These are phyloP conservation scores for Tinamus major DNA, from an alignment of 2,797 vertebrate genomes.

Conservation along the genomic window DNA sequence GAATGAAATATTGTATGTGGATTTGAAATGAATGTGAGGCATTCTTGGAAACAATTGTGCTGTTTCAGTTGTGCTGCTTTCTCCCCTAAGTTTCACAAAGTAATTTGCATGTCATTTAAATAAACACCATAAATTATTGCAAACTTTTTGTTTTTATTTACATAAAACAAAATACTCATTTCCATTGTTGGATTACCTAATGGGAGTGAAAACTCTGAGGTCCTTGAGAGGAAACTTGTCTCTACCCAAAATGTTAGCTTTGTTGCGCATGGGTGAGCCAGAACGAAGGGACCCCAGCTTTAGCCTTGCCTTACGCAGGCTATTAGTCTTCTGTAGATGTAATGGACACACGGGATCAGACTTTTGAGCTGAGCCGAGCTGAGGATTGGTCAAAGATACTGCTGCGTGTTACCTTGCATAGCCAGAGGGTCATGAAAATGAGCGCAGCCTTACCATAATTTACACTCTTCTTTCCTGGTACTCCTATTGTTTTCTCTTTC, in stretches of 20 bases:
- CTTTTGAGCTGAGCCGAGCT: not conserved
- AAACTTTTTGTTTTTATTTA: constrained; percentile 64
- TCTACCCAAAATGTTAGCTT: not conserved
- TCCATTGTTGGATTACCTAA: constrained; percentile 44
- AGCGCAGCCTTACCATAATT: not conserved
- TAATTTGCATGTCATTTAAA: constrained; percentile 72
- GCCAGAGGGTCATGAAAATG: not conserved
- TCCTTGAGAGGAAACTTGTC: not conserved
- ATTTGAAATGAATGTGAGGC: constrained; percentile 53
- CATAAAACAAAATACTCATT: constrained; percentile 55
- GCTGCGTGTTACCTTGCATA: not conserved
- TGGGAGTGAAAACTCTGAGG: not conserved
- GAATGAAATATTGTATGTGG: constrained; percentile 61
- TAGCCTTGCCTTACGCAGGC: not conserved
- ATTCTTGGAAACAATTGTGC: constrained; percentile 56
- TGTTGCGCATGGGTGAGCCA: rapidly evolving
- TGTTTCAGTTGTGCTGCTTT: constrained; percentile 51
- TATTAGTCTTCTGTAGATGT: not conserved
- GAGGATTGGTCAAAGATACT: not conserved
- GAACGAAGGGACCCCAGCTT: not conserved
- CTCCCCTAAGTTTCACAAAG: constrained; percentile 45
- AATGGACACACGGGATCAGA: not conserved
- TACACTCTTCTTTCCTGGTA: not conserved
- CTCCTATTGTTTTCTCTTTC: not conserved
- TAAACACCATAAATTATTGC: constrained; percentile 57